phyloP scores from a whole-genome alignment of 2,888 invertebrate genomes.

The Drosophila siamana region DNA sequence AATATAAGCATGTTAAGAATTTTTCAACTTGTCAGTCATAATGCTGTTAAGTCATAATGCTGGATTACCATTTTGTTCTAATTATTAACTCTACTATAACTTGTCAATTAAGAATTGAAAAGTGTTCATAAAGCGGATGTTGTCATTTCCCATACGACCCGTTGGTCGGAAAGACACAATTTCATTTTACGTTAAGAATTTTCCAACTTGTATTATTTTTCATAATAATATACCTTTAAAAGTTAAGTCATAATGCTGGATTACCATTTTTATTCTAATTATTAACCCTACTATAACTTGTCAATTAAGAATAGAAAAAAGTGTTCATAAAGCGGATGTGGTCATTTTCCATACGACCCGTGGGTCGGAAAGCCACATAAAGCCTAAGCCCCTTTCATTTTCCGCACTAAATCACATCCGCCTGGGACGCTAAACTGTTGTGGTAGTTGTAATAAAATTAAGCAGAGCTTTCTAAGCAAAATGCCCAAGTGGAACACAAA shows the following conservation, averaged over 20 bases:
- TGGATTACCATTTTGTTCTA: too few species aligned
- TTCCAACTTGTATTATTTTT: too few species aligned
- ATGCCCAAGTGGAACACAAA: slow-evolving; percentile 18
- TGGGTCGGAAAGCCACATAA: slow-evolving; percentile 24
- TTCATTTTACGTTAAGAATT: slow-evolving; percentile 56
- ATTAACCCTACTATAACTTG: too few species aligned
- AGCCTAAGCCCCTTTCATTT: slow-evolving; percentile 44
- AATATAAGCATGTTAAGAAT: too few species aligned
- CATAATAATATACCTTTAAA: too few species aligned
- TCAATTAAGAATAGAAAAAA: too few species aligned
- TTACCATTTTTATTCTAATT: too few species aligned
- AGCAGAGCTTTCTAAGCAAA: slow-evolving; percentile 25
- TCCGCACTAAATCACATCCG: slow-evolving; percentile 47
- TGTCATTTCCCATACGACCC: slow-evolving; percentile 30
- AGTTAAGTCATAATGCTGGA: too few species aligned
- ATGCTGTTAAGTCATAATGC: too few species aligned
- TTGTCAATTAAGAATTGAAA: too few species aligned
- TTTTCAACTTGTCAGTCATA: too few species aligned
- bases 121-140: slow-evolving; percentile 10
- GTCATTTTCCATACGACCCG: slow-evolving; percentile 31
- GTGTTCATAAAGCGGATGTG: slow-evolving; percentile 11
- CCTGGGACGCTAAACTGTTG: slow-evolving; percentile 1
- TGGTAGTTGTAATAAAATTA: slow-evolving; percentile 42
- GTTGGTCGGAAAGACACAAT: slow-evolving; percentile 35
- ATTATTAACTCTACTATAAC: too few species aligned